Conservation (phyloP, 2,888 invertebrate species). For the Megamerina dolium region DNA sequence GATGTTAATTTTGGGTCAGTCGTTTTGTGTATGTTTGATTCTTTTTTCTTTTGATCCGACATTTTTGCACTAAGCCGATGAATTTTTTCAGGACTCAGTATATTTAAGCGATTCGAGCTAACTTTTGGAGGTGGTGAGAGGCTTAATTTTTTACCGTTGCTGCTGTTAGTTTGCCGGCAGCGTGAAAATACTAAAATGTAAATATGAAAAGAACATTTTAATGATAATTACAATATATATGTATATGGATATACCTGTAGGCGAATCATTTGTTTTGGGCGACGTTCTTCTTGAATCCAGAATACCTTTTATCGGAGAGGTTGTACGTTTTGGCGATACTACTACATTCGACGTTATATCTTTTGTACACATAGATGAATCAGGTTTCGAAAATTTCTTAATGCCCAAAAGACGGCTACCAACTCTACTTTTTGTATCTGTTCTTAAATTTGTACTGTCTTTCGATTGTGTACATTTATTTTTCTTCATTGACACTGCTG, state of each 20-base stretch:
- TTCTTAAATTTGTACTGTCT: neutral
- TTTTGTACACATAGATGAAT: neutral
- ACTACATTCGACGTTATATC: no score
- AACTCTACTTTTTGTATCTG: constrained; percentile 4
- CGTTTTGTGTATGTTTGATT: constrained; percentile 21
- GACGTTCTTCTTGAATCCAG: no score
- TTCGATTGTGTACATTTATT: neutral
- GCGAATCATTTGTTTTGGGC: no score
- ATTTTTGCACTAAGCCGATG: constrained; percentile 42
- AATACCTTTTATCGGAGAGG: constrained; percentile 11
- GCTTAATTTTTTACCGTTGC: constrained; percentile 7
- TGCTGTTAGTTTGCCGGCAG: constrained; percentile 10
- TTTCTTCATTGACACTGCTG: constrained; percentile 12
- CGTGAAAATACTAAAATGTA: no score
- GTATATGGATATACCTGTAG: no score
- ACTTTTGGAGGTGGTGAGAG: constrained; percentile 15
- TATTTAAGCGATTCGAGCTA: constrained; percentile 35
- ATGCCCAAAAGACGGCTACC: constrained; percentile 17
- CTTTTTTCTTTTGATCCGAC: constrained; percentile 40
- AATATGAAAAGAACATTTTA: no score
- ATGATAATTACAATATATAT: no score
- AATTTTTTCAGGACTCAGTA: constrained; percentile 46
- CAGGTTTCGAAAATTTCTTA: constrained; percentile 15
- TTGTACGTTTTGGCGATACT: constrained; percentile 13
- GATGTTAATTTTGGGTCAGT: constrained; percentile 9